A percentile compares a stretch with the other conserved stretches of the same genome.
Conservation (phyloP, 2,113 vertebrate genomes). For the Neofelis nebulosa region DNA sequence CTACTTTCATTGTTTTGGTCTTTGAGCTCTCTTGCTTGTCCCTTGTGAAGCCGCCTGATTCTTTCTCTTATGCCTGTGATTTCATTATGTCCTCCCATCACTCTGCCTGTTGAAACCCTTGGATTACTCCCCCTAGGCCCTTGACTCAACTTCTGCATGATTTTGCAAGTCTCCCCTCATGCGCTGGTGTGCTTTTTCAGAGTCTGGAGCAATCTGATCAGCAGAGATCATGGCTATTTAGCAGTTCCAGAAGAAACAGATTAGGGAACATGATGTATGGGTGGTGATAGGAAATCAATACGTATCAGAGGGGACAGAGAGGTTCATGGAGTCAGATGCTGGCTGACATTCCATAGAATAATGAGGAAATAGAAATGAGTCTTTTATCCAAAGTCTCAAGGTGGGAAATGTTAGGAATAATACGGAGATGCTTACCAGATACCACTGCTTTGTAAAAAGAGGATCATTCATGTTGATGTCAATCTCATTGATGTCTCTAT, state of each 20-base stretch:
- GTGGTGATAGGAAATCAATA: conserved; percentile 8
- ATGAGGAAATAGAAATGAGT: conserved; percentile 15
- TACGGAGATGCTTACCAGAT: conserved; percentile 90
- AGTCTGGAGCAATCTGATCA: background rate
- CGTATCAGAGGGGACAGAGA: background rate
- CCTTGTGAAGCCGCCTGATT: background rate
- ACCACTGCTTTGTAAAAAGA: conserved; percentile 98
- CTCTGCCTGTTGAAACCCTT: background rate
- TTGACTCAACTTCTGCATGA: background rate
- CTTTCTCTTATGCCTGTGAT: background rate
- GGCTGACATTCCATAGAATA: background rate
- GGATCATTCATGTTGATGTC: conserved; percentile 98
- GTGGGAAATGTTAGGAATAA: conserved; percentile 32
- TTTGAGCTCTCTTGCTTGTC: background rate
- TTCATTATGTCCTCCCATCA: background rate
- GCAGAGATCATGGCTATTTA: background rate
- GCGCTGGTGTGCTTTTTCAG: background rate
- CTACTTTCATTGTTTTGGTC: background rate
- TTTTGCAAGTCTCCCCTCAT: background rate
- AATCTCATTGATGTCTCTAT: conserved; percentile 94
- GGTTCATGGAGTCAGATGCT: background rate
- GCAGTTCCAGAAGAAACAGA: conserved; percentile 25
- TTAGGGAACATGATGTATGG: background rate
- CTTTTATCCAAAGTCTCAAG: background rate
- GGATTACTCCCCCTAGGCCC: background rate